These are phyloP conservation scores for Lasioglossum calceatum DNA, from an alignment of 2,888 invertebrate species.

Conservation along the genomic window DNA sequence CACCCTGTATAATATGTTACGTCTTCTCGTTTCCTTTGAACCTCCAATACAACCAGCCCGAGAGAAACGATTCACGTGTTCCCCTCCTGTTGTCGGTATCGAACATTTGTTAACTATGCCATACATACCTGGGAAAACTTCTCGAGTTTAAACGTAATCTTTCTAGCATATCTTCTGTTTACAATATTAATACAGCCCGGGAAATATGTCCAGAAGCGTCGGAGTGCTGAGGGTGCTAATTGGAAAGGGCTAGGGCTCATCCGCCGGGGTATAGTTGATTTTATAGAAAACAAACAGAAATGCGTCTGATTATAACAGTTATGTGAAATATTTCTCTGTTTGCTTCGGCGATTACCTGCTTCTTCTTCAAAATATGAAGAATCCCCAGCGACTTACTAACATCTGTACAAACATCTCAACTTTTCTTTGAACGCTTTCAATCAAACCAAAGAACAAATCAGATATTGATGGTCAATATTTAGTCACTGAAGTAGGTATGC, in stretches of 20 bases:
- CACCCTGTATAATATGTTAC: no score
- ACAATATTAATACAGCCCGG: constrained; percentile 62
- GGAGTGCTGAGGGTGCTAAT: constrained; percentile 61
- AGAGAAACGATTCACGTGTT: constrained; percentile 5
- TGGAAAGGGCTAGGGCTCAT: constrained; percentile 33
- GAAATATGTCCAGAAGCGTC: constrained; percentile 28
- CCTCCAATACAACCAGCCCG: not conserved
- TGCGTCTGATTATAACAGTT: constrained; percentile 39
- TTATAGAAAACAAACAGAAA: constrained; percentile 68
- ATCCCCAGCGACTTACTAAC: not conserved
- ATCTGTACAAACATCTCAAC: not conserved
- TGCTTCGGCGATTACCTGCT: constrained; percentile 34
- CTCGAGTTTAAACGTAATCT: constrained; percentile 9
- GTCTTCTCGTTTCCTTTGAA: constrained; percentile 20
- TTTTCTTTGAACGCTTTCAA: not conserved
- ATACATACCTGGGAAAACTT: constrained; percentile 3
- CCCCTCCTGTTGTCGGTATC: not conserved
- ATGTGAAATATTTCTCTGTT: constrained; percentile 62
- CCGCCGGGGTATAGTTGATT: constrained; percentile 40
- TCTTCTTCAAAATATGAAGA: not conserved
- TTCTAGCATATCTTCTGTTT: constrained; percentile 50
- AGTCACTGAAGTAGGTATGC: not conserved
- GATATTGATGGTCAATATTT: not conserved
- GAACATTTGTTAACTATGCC: not conserved
- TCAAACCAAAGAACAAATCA: not conserved